Conservation (phyloP, 2,888 invertebrate species). For the Linnaemya vulpina region DNA sequence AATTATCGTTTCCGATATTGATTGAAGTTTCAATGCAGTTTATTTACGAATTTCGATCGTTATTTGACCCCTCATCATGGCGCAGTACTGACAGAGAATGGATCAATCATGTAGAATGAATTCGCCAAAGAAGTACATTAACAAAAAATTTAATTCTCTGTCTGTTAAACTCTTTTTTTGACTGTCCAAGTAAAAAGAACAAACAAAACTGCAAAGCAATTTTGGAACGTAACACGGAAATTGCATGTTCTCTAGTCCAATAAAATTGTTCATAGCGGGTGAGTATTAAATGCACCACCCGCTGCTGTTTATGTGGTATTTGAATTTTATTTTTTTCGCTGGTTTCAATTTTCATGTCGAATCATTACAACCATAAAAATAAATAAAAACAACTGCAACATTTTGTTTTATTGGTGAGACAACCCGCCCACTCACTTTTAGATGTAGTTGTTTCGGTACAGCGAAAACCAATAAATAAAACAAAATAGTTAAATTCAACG, state of each 20-base stretch:
- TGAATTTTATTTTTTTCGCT: constrained; percentile 20
- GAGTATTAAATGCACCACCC: constrained; percentile 36
- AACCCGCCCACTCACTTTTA: constrained; percentile 61
- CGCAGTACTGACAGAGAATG: no score
- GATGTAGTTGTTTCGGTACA: constrained; percentile 35
- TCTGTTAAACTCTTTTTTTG: no score
- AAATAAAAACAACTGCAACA: constrained; percentile 57
- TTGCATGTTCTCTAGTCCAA: constrained; percentile 14
- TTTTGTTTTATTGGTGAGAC: constrained; percentile 63
- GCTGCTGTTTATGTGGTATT: constrained; percentile 58
- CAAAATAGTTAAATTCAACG: constrained; percentile 34
- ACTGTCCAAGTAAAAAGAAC: no score
- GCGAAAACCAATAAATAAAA: constrained; percentile 54
- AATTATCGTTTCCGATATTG: no score
- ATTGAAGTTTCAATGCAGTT: no score
- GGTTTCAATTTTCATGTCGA: constrained; percentile 57
- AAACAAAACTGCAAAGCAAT: no score
- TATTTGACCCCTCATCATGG: no score
- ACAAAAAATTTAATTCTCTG: no score
- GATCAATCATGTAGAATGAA: no score
- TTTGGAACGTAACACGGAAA: not conserved
- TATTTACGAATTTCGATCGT: no score
- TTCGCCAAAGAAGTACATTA: no score
- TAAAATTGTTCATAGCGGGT: constrained; percentile 41
- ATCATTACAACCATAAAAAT: constrained; percentile 51